Conservation (phyloP, 2,797 vertebrate species). For the Mormyrops attenuatus region DNA sequence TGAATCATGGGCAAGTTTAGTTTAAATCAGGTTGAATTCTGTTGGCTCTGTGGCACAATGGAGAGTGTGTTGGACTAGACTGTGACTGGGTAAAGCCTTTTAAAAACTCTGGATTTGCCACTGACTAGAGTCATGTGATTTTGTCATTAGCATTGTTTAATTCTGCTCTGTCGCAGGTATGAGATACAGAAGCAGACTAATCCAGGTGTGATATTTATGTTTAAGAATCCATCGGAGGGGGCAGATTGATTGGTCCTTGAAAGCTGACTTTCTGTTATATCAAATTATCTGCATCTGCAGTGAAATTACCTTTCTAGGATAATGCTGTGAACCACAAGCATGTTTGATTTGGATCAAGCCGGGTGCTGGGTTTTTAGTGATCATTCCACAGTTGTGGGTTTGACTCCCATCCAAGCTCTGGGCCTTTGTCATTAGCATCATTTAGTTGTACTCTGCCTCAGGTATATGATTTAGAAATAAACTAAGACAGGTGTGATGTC, state of each 20-base stretch:
- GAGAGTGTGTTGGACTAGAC: conserved; percentile 93
- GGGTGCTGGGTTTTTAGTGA: not conserved
- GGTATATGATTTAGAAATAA: not conserved
- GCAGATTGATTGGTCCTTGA: too few species aligned
- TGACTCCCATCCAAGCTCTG: not conserved
- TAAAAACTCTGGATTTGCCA: conserved; percentile 24
- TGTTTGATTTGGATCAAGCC: not conserved
- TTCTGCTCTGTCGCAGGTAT: not conserved
- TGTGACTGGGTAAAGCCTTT: not conserved
- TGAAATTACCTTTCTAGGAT: not conserved
- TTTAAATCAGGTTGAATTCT: not conserved
- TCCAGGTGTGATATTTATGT: too few species aligned
- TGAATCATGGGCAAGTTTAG: not conserved
- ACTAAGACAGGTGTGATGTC: not conserved
- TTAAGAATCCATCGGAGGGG: too few species aligned
- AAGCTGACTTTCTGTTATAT: not conserved
- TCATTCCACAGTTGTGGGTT: not conserved
- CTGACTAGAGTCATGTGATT: not conserved
- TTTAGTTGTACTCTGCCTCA: not conserved
- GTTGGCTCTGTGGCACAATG: conserved; percentile 96
- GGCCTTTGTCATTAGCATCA: not conserved
- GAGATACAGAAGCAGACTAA: too few species aligned
- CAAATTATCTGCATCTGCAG: not conserved
- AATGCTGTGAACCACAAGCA: not conserved
- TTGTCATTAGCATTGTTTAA: not conserved